phyloP scores from a whole-genome alignment of 2,888 invertebrate species.

The Aradus depressus region DNA sequence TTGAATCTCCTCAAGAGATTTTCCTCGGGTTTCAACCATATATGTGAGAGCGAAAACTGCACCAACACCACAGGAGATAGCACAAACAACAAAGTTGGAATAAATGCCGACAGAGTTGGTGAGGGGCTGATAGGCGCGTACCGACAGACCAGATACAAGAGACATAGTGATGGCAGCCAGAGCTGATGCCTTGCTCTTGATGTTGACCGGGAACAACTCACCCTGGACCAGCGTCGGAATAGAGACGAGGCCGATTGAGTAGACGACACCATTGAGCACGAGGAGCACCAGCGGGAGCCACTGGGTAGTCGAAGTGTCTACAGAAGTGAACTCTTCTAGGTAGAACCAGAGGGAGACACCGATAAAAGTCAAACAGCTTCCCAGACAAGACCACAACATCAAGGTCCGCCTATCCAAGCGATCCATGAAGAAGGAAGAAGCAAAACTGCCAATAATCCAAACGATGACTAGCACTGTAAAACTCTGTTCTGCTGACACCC shows the following conservation, averaged over 20 bases:
- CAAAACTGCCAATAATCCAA: constrained; percentile 21
- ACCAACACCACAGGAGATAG: constrained; percentile 45
- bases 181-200: constrained; percentile 49
- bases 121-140: constrained; percentile 46
- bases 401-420: constrained; percentile 26
- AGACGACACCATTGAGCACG: constrained; percentile 46
- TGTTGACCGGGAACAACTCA: constrained; percentile 51
- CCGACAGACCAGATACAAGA: constrained; percentile 45
- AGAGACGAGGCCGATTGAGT: constrained; percentile 48
- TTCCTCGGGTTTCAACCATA: constrained; percentile 57
- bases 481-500: constrained; percentile 19
- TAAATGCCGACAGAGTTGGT: constrained; percentile 51
- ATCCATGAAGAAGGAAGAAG: constrained; percentile 25
- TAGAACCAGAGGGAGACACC: constrained; percentile 23
- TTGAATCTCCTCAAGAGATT: constrained; percentile 56
- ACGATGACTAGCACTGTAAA: constrained; percentile 24
- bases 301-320: constrained; percentile 37
- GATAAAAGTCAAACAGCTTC: constrained; percentile 15
- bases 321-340: constrained; percentile 7
- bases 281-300: constrained; percentile 43
- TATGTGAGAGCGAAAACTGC: constrained; percentile 44
- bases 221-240: constrained; percentile 51
- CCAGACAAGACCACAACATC: constrained; percentile 23
- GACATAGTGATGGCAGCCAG: constrained; percentile 46
- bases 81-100: constrained; percentile 51